These are phyloP conservation scores for Agrenia bidenticulata DNA, from an alignment of 2,888 invertebrate genomes.

Conservation along the genomic window DNA sequence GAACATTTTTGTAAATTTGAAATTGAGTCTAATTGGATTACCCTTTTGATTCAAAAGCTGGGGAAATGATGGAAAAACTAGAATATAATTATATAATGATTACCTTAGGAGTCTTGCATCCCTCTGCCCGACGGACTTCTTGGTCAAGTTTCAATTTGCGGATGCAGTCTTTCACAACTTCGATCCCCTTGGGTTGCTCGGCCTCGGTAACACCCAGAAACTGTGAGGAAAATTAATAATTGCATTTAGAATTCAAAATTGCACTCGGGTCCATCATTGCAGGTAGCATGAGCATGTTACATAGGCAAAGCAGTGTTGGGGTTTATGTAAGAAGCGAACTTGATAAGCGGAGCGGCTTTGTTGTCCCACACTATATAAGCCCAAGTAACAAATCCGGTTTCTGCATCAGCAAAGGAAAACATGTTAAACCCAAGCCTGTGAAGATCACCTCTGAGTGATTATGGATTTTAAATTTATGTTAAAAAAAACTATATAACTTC, in stretches of 20 bases:
- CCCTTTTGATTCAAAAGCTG: too few species aligned
- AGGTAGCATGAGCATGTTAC: neutral
- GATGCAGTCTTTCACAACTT: constrained; percentile 96
- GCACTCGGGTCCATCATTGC: neutral
- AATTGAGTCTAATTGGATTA: neutral
- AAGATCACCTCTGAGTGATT: too few species aligned
- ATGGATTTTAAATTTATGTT: too few species aligned
- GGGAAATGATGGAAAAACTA: neutral
- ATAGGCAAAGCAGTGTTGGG: too few species aligned
- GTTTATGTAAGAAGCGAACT: too few species aligned
- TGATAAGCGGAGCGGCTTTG: too few species aligned
- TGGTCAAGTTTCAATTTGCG: constrained; percentile 92
- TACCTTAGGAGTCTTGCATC: constrained; percentile 79
- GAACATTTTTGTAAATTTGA: neutral
- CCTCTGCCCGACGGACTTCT: constrained; percentile 80
- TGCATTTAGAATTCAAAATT: constrained; percentile 12
- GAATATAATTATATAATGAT: neutral
- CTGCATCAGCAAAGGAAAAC: too few species aligned
- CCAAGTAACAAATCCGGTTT: too few species aligned
- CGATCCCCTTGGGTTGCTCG: constrained; percentile 95
- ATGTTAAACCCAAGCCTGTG: too few species aligned
- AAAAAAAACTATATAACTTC: too few species aligned
- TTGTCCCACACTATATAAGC: too few species aligned
- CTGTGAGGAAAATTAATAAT: constrained; percentile 58
- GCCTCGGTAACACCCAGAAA: constrained; percentile 94